A percentile compares a stretch with the other conserved stretches of the same genome.
phyloP scores from a whole-genome alignment of 2,113 vertebrate species.

The Cyanistes caeruleus region DNA sequence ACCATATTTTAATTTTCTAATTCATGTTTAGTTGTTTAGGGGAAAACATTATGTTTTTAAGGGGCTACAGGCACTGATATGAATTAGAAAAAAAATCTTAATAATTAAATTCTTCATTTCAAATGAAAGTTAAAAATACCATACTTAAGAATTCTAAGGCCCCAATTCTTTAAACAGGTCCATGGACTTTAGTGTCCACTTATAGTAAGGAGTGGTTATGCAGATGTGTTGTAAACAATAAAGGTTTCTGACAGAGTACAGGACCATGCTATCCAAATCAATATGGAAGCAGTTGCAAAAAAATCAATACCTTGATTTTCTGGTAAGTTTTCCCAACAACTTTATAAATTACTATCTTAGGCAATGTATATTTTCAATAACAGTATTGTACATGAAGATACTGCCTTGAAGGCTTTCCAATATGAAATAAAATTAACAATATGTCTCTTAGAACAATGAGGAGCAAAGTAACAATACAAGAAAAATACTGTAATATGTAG shows the following conservation, averaged over 20 bases:
- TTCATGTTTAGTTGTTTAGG: not conserved
- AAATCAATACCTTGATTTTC: not conserved
- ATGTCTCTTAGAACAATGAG: constrained; percentile 11
- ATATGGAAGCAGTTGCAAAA: not conserved
- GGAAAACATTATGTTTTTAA: not conserved
- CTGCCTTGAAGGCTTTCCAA: not conserved
- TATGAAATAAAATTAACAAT: not conserved
- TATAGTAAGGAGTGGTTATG: not conserved
- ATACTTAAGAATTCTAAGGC: not conserved
- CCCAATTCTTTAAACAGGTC: not conserved
- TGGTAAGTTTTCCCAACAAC: not conserved
- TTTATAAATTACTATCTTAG: constrained; percentile 19
- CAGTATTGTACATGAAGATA: not conserved
- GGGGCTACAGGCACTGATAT: not conserved
- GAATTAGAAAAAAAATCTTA: not conserved
- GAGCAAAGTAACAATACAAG: not conserved
- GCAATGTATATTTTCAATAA: not conserved
- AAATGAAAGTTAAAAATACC: not conserved
- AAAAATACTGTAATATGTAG: not conserved
- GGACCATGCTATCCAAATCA: not conserved
- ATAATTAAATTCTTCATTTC: not conserved
- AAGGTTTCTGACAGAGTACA: not conserved
- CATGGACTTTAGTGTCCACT: not conserved
- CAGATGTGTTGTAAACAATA: not conserved
- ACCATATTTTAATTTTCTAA: not conserved